Base-by-base conservation (phyloP, 2,113 vertebrate species). In the Xiphophorus maculatus region DNA sequence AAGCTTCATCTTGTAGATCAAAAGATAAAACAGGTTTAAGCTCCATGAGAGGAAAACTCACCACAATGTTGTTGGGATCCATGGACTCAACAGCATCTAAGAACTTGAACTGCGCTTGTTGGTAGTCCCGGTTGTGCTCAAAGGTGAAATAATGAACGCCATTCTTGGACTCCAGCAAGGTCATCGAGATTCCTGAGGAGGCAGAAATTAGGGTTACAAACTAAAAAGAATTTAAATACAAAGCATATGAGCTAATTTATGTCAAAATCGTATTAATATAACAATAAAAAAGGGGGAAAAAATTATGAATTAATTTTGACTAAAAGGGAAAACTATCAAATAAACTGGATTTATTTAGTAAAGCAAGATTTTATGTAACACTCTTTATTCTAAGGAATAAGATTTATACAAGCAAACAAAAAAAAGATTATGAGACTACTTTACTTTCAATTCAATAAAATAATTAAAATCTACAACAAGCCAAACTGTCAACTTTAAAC, bases 51-150 rank as follows among this genome's bases (percentile, higher is more conserved):
- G 28, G 25, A 42, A 30, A 14, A 44, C 17, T 48, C 94, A 99
- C 98, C 96, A 98, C 96, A 3, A 99, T 96, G 80, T 98, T 99
- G 93, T 98, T 98, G 32, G 97, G 98, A 87, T 99, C 97, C 97
- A 99, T 96, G 62, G 98, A 99, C 83, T 98, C 97, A 7, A 99
- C 97, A 0, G 97, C 96, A 0, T 96, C 95, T 85, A 98, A 87
- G 89, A 99, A 99, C 90, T 96, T 96, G 93, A 98, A 97, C 94
- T 99, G 98, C 7, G 97, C 94, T 90, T 98, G 96, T 85, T 99
- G 98, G 89, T 99, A 99, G 67, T 99, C 97, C 1, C 97, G 95
- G 6, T 92, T 95, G 83, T 99, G 98, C 87, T 98, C 97, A 11
- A 98, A 98, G 0, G 95, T 92, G 69, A 99, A 99, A 90, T 91